Base-by-base conservation (phyloP, 2,113 vertebrate genomes). In the Tamias sibiricus region DNA sequence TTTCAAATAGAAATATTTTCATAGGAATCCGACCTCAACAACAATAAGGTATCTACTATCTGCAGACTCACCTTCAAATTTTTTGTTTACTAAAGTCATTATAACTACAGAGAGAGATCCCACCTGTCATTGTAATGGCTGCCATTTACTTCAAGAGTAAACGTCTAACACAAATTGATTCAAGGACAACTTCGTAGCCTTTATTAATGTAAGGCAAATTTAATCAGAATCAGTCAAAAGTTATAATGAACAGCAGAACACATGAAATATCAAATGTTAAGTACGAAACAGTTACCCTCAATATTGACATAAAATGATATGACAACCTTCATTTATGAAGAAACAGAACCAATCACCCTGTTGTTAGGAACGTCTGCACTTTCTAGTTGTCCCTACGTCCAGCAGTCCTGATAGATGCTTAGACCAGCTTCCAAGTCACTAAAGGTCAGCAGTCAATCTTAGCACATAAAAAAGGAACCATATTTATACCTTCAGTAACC, bases 221-320 rank as follows among this genome's bases (percentile, higher is more conserved):
- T 92, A 95, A 96, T 97, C 87, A 94, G 74, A 95, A 59, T 83
- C 88, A 85, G 69, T 94, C 49, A 94, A 97, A 97, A 90, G 87
- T 95, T 95, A 92, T 69, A 97, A 96, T 89, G 79, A 94, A 96
- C 87, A 96, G 69, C 68, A 95, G 79, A 95, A 96, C n/a, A 95
- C 82, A 96, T 66, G 84, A 95, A 97, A 94, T 72, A 88, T 66
- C 83, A 92, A 87, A 68, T 91, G 80, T 91, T 93, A 90, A 97
- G 87, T 88, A 97, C n/a, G 76, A 97, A 96, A 96, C 26, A 94
- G 49, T 75, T 49, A 88, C n/a, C 72, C 37, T 92, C 72, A n/a
- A n/a, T n/a, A 92, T 96, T 92, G 77, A 49, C 76, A 66, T 72
- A n/a, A 93, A 96, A 96, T 95, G 64, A 97, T 95, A 89, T 59